A percentile compares a stretch with the other conserved stretches of the same genome.
phyloP scores from a whole-genome alignment of 2,888 invertebrate species.

The Caenorhabditis sp. region DNA sequence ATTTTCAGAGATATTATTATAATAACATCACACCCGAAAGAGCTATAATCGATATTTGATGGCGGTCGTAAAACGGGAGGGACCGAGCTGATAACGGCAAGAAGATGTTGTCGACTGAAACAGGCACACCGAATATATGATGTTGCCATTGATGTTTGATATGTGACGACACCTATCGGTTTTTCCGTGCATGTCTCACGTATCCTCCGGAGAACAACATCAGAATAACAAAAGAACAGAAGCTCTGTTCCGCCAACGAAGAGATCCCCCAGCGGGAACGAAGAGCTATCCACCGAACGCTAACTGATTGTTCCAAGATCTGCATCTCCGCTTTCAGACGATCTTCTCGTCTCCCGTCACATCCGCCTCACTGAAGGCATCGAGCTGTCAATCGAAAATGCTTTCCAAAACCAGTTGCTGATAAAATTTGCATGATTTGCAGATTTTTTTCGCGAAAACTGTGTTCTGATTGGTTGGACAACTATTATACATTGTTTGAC shows the following conservation, averaged over 20 bases:
- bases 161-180: slow-evolving; percentile 11
- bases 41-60: slow-evolving; percentile 46
- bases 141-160: slow-evolving; percentile 63
- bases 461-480: too few species aligned
- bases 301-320: too few species aligned
- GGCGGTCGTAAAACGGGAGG: slow-evolving; percentile 48
- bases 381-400: not conserved
- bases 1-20: not conserved
- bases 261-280: too few species aligned
- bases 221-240: not conserved
- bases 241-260: too few species aligned
- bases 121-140: slow-evolving; percentile 42
- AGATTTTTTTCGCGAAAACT: too few species aligned
- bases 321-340: too few species aligned
- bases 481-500: too few species aligned
- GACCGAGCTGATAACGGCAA: slow-evolving; percentile 44
- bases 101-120: slow-evolving; percentile 43
- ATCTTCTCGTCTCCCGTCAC: too few species aligned
- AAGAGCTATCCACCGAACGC: too few species aligned
- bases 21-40: slow-evolving; percentile 51
- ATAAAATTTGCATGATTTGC: not conserved
- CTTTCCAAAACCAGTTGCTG: too few species aligned
- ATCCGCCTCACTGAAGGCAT: too few species aligned
- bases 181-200: slow-evolving; percentile 12
- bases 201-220: not conserved